Conservation (phyloP, 2,797 vertebrate genomes). For the Emydoidea blandingii region DNA sequence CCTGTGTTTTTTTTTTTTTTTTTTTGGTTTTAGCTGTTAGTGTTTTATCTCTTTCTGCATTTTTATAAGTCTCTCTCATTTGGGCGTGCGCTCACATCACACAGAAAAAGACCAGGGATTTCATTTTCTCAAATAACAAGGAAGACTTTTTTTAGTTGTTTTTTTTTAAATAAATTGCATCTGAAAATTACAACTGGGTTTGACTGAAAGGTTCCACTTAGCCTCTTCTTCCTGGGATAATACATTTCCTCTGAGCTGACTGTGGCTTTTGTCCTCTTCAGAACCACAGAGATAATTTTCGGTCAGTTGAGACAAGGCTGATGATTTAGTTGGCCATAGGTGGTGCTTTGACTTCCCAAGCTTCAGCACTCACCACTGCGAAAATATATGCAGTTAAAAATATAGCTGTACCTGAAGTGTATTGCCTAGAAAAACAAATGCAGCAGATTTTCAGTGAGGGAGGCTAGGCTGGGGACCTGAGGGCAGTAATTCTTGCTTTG, state of each 20-base stretch:
- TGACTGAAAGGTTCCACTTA: conserved; percentile 32
- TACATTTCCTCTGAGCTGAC: neutral
- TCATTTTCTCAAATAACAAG: neutral
- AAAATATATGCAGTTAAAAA: conserved; percentile 28
- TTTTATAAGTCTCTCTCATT: neutral
- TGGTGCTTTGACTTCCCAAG: conserved; percentile 48
- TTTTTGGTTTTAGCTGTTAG: conserved; percentile 59
- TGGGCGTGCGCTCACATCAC: neutral
- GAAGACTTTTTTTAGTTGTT: neutral
- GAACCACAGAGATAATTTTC: conserved; percentile 26
- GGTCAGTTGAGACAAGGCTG: conserved; percentile 48
- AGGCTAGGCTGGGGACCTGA: neutral
- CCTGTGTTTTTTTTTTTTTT: conserved; percentile 39
- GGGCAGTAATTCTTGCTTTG: neutral
- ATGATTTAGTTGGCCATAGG: conserved; percentile 20
- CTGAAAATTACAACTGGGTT: conserved; percentile 34
- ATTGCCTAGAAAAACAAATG: conserved; percentile 43
- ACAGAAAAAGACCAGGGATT: neutral
- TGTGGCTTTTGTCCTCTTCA: conserved; percentile 14
- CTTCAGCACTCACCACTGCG: conserved; percentile 11
- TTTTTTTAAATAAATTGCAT: neutral
- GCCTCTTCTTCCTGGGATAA: conserved; percentile 13
- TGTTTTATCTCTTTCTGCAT: conserved; percentile 62
- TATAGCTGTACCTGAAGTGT: neutral
- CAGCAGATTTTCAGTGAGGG: conserved; percentile 25